Evolutionary conservation across 2,113 vertebrate species (phyloP), one percentile per base, ranked within the genome.

Genomic region (Scalopus aquaticus): DNA sequence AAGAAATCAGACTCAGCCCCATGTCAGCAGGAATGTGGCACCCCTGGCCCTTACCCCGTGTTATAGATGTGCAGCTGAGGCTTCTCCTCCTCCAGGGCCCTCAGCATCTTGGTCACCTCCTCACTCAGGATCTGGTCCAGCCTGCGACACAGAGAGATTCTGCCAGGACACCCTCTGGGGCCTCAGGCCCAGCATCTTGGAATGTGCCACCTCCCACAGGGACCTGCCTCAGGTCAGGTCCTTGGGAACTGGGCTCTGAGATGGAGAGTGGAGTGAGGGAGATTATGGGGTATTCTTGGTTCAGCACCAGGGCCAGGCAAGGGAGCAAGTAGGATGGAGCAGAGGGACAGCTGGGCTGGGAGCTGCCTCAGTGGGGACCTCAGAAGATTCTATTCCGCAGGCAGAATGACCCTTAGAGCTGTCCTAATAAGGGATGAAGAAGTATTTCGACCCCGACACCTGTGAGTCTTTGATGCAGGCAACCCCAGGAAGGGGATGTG

Each of bases 61-160:
- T 17, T 6, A 9, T 1, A 24, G 87, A 93, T 4, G 8, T 42
- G 1, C 39, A 94, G 28, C 3, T 8, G n/a, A 96, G 73, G 64
- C 5, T 6, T 24, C n/a, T n/a, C n/a, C n/a, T n/a, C n/a, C n/a
- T n/a, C n/a, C n/a, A n/a, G n/a, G n/a, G n/a, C n/a, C n/a, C 24
- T 79, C 78, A 96, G 79, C 19, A 64, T 24, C 58, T 39, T 16
- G 4, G 11, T 79, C 49, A 89, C 37, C 49, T 96, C 24, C 2
- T 90, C 20, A 2, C 79, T 86, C 74, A 82, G 49, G 8, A 4
- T 28, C 69, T 87, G 62, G 28, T 95, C 93, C 37, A 97, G 32
- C 42, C 95, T 97, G 49, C 2, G 70, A 19, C 28, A 87, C 32
- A 89, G 44, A 39, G 64, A 42, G 30, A 3, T 86, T 82, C 11